Evolutionary conservation across 1,140 invertebrate genomes (phyloP).

Genomic region (Condylostylus longicornis): DNA sequence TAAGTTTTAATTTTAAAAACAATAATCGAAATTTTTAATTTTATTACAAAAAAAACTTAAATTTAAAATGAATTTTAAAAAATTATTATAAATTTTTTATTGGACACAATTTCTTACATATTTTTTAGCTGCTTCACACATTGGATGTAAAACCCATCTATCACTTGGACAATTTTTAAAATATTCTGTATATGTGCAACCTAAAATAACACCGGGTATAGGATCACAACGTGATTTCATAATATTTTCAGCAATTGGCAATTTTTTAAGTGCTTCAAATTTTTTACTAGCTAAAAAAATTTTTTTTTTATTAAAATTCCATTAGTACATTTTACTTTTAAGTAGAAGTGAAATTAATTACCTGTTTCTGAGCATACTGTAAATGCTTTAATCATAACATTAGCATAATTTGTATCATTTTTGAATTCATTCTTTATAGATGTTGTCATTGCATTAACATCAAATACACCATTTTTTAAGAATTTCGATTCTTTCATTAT

Average conservation of each 20-base stretch:
- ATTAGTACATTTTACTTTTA: neutral
- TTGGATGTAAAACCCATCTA: slow-evolving; percentile 20
- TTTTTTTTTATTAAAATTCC: neutral
- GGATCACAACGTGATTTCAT: slow-evolving; percentile 17
- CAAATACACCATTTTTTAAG: slow-evolving; percentile 13
- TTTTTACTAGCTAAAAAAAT: slow-evolving; percentile 11
- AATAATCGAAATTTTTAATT: too few relatives aligned
- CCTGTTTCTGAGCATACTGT: slow-evolving; percentile 17
- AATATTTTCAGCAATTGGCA: neutral
- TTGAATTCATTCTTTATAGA: slow-evolving; percentile 17
- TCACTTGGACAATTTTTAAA: slow-evolving; percentile 26
- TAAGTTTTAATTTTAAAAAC: too few relatives aligned
- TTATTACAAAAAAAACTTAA: too few relatives aligned
- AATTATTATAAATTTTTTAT: too few relatives aligned
- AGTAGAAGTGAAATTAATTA: neutral
- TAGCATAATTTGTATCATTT: slow-evolving; percentile 19
- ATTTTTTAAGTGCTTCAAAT: slow-evolving; percentile 14
- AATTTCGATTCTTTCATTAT: slow-evolving; percentile 18
- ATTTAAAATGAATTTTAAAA: too few relatives aligned
- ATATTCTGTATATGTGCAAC: slow-evolving; percentile 28
- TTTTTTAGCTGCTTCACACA: slow-evolving; percentile 22
- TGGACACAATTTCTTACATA: slow-evolving; percentile 24
- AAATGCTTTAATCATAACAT: slow-evolving; percentile 18
- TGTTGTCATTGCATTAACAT: slow-evolving; percentile 12
- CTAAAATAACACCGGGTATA: slow-evolving; percentile 21